Base-by-base conservation (phyloP, 2,888 invertebrate species). In the Clepsis dumicolana region DNA sequence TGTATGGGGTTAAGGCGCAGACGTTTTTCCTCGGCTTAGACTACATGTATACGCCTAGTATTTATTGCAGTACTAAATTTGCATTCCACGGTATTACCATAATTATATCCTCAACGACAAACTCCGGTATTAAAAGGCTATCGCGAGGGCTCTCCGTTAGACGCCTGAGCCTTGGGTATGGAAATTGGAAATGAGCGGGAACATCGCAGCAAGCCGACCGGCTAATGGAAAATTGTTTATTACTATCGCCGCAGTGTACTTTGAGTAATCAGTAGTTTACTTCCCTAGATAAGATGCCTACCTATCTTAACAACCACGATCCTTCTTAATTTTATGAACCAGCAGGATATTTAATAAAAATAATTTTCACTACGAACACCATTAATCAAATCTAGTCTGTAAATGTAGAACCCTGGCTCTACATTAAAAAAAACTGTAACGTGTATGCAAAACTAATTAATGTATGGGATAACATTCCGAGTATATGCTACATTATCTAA, bases 141-240 rank as follows among this genome's bases (percentile, higher is more conserved):
- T 78, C 76, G 76, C 71, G 73, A 86, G 78, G 83, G 81, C 81
- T 84, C 81, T 75, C 80, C 75, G 81, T 73, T 81, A 74, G 74
- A 56, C 56, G 54, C 29, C 54, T 29, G 54, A 27, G 82, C 83
- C 82, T 85, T 84, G 87, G 81, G 77, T 85, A 89, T 85, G 85
- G 84, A 86, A 83, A 88, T 88, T 84, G 85, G 80, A 81, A 80
- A 82, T 81, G 78, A 77, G 78, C 81, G 72, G 80, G 76, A 75
- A 80, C 77, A 75, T 75, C 71, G 73, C 69, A 64, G 71, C 72
- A 27, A 60, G 65, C 66, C 54, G 77, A 77, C 78, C 75, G 70
- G 77, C 86, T 87, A 91, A 90, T 91, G 87, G 90, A 87, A 90
- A 90, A 90, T 90, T 87, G 87, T 90, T 90, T 90, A 90, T 90